Evolutionary conservation across 1,140 invertebrate genomes (phyloP).

Genomic region (Lepidurus apus): DNA sequence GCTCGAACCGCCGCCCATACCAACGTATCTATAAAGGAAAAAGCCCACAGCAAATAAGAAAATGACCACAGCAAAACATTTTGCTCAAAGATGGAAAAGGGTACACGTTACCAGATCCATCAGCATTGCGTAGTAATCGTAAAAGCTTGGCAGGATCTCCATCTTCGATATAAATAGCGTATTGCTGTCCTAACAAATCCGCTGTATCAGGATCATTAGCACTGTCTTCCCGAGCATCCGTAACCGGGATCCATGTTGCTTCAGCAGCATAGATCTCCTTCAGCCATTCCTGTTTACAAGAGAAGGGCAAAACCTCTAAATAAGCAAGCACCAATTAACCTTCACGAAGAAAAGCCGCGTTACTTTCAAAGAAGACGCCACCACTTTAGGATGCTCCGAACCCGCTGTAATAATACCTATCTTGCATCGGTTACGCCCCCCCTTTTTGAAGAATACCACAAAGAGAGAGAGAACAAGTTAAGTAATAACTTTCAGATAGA

Average conservation of each 20-base stretch:
- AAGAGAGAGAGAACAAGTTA: not conserved
- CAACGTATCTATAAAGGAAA: constrained; percentile 30
- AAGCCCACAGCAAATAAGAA: not conserved
- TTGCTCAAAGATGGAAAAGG: not conserved
- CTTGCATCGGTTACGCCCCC: constrained; percentile 27
- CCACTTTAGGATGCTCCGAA: constrained; percentile 25
- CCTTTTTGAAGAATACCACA: not conserved
- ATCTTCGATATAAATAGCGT: constrained; percentile 33
- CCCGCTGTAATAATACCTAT: constrained; percentile 33
- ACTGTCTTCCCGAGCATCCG: constrained; percentile 29
- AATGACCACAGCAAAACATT: not conserved
- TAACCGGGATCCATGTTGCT: constrained; percentile 31
- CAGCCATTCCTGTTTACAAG: not conserved
- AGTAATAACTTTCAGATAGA: not conserved
- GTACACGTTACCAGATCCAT: constrained; percentile 26
- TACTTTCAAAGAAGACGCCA: constrained; percentile 10
- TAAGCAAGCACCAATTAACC: not conserved
- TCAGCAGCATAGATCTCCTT: constrained; percentile 24
- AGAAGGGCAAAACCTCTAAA: not conserved
- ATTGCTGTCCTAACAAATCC: constrained; percentile 29
- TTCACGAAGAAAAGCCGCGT: not conserved
- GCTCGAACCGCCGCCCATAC: constrained; percentile 30
- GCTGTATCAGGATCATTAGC: constrained; percentile 29
- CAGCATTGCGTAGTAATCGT: constrained; percentile 30
- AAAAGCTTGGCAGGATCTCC: constrained; percentile 28